Evolutionary conservation across 2,797 vertebrate species (phyloP).

Genomic region (Oryzias dopingdopingensis): DNA sequence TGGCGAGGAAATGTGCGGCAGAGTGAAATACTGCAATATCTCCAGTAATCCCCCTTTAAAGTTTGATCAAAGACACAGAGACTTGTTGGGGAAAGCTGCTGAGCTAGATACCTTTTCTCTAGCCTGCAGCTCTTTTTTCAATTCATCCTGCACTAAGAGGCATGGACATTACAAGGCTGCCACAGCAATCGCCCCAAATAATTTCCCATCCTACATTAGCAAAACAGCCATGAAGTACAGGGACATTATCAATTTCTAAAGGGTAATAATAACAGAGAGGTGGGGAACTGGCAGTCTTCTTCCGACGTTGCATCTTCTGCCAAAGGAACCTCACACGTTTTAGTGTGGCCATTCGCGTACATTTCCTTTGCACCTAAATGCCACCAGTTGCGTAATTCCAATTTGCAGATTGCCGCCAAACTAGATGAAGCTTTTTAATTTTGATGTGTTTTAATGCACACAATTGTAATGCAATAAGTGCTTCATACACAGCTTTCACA

Average conservation of each 20-base stretch:
- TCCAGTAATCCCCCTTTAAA: constrained; percentile 35
- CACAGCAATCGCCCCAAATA: constrained; percentile 52
- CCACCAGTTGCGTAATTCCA: constrained; percentile 40
- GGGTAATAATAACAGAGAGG: constrained; percentile 64
- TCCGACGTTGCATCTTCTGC: constrained; percentile 58
- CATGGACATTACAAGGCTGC: constrained; percentile 53
- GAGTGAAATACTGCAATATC: constrained; percentile 23
- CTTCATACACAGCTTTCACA: constrained; percentile 12
- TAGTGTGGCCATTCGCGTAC: constrained; percentile 30
- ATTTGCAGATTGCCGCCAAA: constrained; percentile 26
- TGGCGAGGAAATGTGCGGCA: constrained; percentile 24
- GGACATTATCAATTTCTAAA: constrained; percentile 69
- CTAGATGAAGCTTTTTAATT: constrained; percentile 25
- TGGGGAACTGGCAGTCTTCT: constrained; percentile 43
- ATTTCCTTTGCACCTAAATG: constrained; percentile 44
- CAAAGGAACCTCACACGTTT: constrained; percentile 40
- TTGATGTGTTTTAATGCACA: constrained; percentile 12
- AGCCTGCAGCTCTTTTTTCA: constrained; percentile 29
- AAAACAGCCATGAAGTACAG: constrained; percentile 66
- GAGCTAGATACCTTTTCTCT: constrained; percentile 28
- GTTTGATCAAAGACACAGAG: constrained; percentile 32
- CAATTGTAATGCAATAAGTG: not conserved
- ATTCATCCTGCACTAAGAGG: constrained; percentile 54
- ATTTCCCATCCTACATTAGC: constrained; percentile 63
- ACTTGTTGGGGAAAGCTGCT: constrained; percentile 32